Evolutionary conservation across 2,888 invertebrate genomes (phyloP), one percentile per base, ranked within the genome.

Genomic region (Oscheius sp.): DNA sequence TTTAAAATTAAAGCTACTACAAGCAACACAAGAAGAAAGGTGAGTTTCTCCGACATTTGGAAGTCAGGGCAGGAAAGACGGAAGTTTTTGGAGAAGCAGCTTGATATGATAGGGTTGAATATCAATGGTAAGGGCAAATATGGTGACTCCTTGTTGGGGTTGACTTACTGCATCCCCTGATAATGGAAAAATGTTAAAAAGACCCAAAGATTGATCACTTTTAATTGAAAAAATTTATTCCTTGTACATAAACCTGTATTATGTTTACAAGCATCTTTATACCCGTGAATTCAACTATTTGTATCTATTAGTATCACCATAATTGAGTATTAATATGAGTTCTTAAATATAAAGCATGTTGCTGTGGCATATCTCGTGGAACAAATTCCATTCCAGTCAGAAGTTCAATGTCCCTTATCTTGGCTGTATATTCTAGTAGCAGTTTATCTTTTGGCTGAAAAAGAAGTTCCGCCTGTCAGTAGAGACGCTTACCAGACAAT

Each of bases 381-480:
- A 56, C 27, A 18, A 64, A 68, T 49, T 64, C 46, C 43, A 66
- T 23, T 18, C 56, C 66, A 27, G 45, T 27, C 2, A 72, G 52
- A 5, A 72, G 55, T 43, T 72, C 72, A 25, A 72, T 23, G 21
- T 72, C 72, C 23, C 25, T 64, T 21, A 72, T 25, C 29, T 66
- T 53, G 13, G 72, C 64, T 27, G 66, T 72, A 56, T 72, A 72
- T 23, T 72, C 72, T 3, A 72, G 43, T 5, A 72, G 41, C 9
- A 72, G 56, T 27, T 72, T 46, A 27, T 64, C 64, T 43, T 23
- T 29, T 18, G 53, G 53, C 72, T 72, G 25, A 25, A 72, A 43
- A 18, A n/a, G 7, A 12, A 59, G 35, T 9, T 35, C 35, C 35
- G 3, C 9, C n/a, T 43, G 12, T 16, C 16, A 41, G 45, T 16